A percentile compares a stretch with the other conserved stretches of the same genome.
phyloP scores from a whole-genome alignment of 1,140 invertebrate species.

The Probaryconus sp. region DNA sequence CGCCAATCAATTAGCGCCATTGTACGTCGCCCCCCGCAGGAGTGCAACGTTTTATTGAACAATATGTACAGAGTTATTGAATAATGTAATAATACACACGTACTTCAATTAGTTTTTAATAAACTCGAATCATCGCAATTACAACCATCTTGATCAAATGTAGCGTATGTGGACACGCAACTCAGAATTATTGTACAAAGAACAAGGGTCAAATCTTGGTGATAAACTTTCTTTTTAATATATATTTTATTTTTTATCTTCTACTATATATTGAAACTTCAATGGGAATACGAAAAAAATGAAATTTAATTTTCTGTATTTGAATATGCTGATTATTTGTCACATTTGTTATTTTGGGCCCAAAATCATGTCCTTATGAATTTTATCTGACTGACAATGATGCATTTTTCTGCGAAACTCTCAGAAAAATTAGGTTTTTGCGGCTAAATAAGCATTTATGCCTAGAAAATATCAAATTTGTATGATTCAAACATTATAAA shows the following conservation, averaged over 20 bases:
- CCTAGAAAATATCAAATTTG: too few relatives aligned
- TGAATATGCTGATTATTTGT: too few relatives aligned
- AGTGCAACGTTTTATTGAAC: conserved; percentile 54
- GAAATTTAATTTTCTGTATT: too few relatives aligned
- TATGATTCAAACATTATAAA: too few relatives aligned
- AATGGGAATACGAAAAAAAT: background rate
- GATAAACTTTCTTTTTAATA: conserved; percentile 16
- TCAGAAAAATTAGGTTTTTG: conserved; percentile 22
- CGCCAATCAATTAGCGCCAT: conserved; percentile 24
- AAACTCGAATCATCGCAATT: conserved; percentile 48
- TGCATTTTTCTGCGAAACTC: conserved; percentile 39
- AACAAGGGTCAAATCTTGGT: conserved; percentile 47
- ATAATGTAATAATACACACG: conserved; percentile 58
- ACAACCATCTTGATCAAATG: conserved; percentile 48
- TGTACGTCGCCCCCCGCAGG: conserved; percentile 17
- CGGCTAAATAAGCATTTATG: conserved; percentile 35
- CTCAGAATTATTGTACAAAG: conserved; percentile 55
- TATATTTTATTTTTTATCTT: background rate
- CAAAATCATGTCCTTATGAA: conserved; percentile 19
- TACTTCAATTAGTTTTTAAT: conserved; percentile 61
- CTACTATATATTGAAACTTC: conserved; percentile 2
- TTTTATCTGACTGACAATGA: conserved; percentile 32
- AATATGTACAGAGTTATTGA: conserved; percentile 61
- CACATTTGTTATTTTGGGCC: conserved; percentile 18
- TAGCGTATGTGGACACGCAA: conserved; percentile 52